These are phyloP conservation scores for Scaptomyza tumidula DNA, from an alignment of 2,888 invertebrate genomes.

Conservation along the genomic window DNA sequence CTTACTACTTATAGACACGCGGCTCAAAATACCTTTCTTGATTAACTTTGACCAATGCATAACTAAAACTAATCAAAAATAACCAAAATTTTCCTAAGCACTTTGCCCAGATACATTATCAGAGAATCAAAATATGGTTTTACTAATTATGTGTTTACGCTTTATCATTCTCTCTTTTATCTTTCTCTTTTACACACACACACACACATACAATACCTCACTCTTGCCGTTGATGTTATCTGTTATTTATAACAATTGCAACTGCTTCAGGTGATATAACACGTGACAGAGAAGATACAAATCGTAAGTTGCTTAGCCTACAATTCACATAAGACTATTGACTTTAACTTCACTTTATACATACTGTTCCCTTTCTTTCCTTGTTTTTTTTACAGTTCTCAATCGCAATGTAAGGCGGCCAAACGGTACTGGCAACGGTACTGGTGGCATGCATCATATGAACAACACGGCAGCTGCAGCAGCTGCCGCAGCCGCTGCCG, in stretches of 20 bases:
- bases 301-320: slow-evolving; percentile 87
- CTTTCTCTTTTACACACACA: slow-evolving; percentile 21
- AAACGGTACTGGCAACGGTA: slow-evolving; percentile 82
- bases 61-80: slow-evolving; percentile 15
- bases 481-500: slow-evolving; percentile 82
- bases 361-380: neutral
- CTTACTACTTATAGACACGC: slow-evolving; percentile 47
- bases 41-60: slow-evolving; percentile 66
- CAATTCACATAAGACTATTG: neutral
- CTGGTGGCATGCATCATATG: slow-evolving; percentile 84
- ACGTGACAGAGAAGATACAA: slow-evolving; percentile 90
- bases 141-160: slow-evolving; percentile 60
- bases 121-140: slow-evolving; percentile 10
- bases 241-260: slow-evolving; percentile 21
- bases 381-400: slow-evolving; percentile 90
- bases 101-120: slow-evolving; percentile 27
- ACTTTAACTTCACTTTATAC: slow-evolving; percentile 3
- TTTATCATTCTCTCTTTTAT: slow-evolving; percentile 27
- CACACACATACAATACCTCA: slow-evolving; percentile 4
- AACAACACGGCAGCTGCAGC: slow-evolving; percentile 87
- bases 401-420: slow-evolving; percentile 90
- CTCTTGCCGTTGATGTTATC: slow-evolving; percentile 25
- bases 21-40: slow-evolving; percentile 76
- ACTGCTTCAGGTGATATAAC: slow-evolving; percentile 89
- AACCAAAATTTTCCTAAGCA: slow-evolving; percentile 50